Base-by-base conservation (phyloP, 2,113 vertebrate genomes). In the Barbus barbus region DNA sequence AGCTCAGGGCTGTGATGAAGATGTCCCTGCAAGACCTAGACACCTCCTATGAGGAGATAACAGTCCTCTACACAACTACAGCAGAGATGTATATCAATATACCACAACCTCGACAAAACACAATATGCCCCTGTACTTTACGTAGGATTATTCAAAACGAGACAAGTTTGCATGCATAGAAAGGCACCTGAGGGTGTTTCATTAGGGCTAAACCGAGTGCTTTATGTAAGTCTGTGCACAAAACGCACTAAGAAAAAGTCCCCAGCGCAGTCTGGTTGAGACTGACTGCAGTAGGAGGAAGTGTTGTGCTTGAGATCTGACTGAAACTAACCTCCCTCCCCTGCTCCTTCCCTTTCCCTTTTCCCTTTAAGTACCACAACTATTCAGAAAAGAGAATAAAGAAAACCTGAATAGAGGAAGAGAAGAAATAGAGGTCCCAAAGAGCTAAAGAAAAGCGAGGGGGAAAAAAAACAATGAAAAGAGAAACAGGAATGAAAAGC, bases 361-460 rank as follows among this genome's bases (percentile, higher is more conserved):
- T 92, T 91, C 90, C n/a, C 91, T 93, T 93, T 93, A 94, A 95
- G 92, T 92, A 93, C 91, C 93, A 91, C 90, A 93, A 93, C 93
- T 93, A 93, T 94, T 94, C 92, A 95, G 89, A 93, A 93, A 93
- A 90, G 89, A 94, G 93, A 93, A 94, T 93, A 94, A 93, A 94
- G 93, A 93, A 91, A 93, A 93, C 90, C 91, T 93, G 92, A 94
- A 94, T 93, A 94, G 93, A 92, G 90, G 90, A 93, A 92, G 91
- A 91, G 87, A 88, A 91, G 89, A 93, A 94, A 92, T 90, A 74
- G 85, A 91, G 90, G 91, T 92, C 92, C 90, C 91, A 89, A 89
- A 90, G 91, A 90, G 88, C 92, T 89, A 91, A 91, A 93, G 90
- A 93, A 92, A 92, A 93, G 71, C 61, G 61, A 82, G 61, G 36